A percentile compares a stretch with the other conserved stretches of the same genome.
phyloP scores from a whole-genome alignment of 2,797 vertebrate genomes.

The Sebastes vulpes region DNA sequence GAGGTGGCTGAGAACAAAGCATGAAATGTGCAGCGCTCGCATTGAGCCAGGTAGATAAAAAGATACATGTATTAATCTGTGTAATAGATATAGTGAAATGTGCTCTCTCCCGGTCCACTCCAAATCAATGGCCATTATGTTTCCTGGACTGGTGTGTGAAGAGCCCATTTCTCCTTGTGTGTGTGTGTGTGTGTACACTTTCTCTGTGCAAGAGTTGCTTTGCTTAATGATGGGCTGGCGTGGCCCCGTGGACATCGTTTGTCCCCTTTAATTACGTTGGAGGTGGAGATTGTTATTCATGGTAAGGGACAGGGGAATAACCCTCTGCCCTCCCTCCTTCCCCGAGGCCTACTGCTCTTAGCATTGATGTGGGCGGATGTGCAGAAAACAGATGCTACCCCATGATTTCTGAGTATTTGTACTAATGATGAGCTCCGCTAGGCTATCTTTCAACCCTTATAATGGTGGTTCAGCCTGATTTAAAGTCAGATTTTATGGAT shows the following conservation, averaged over 20 bases:
- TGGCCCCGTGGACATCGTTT: constrained; percentile 71
- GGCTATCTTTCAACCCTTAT: constrained; percentile 69
- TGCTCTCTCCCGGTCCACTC: constrained; percentile 62
- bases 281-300: constrained; percentile 82
- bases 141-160: constrained; percentile 51
- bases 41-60: constrained; percentile 60
- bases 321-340: constrained; percentile 47
- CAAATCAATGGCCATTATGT: constrained; percentile 84
- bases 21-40: constrained; percentile 17
- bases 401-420: constrained; percentile 81
- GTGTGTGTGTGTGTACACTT: constrained; percentile 48
- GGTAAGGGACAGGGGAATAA: constrained; percentile 75
- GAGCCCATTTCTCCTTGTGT: constrained; percentile 49
- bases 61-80: constrained; percentile 61
- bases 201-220: constrained; percentile 70
- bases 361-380: constrained; percentile 78
- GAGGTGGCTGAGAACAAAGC: constrained; percentile 54
- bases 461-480: constrained; percentile 75
- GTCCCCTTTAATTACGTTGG: constrained; percentile 83
- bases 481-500: constrained; percentile 76
- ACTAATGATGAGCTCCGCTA: constrained; percentile 76
- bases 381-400: constrained; percentile 81
- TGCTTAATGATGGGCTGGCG: constrained; percentile 80
- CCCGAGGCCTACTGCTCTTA: constrained; percentile 67
- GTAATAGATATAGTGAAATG: constrained; percentile 71